These are phyloP conservation scores for Psix sp. DNA, from an alignment of 1,140 invertebrate species.

Conservation along the genomic window DNA sequence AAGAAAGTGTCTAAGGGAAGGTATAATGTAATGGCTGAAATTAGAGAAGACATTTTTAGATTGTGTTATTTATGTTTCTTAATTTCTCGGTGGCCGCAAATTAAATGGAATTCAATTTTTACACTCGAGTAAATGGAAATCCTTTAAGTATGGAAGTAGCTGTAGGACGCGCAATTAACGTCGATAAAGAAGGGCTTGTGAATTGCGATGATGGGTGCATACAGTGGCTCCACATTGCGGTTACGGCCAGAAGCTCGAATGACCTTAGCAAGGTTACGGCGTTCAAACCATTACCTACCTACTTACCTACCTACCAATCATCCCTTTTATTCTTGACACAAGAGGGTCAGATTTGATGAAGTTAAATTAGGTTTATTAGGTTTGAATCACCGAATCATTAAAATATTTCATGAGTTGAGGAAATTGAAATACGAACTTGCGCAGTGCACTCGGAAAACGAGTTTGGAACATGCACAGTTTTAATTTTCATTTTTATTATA, in stretches of 20 bases:
- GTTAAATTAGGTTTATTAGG: slow-evolving; percentile 44
- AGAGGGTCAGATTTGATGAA: slow-evolving; percentile 50
- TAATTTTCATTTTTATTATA: slow-evolving; percentile 44
- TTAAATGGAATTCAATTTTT: slow-evolving; percentile 5
- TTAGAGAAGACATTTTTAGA: too few relatives aligned
- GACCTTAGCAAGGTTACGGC: slow-evolving; percentile 74
- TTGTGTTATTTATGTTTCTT: too few relatives aligned
- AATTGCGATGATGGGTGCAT: slow-evolving; percentile 43
- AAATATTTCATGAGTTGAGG: slow-evolving; percentile 28
- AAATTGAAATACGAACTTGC: slow-evolving; percentile 45
- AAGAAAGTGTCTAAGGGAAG: too few relatives aligned
- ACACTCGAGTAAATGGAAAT: not conserved
- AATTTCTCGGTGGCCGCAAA: too few relatives aligned
- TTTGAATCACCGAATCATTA: slow-evolving; percentile 39
- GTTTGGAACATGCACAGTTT: slow-evolving; percentile 23
- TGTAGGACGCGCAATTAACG: slow-evolving; percentile 7
- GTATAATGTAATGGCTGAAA: too few relatives aligned
- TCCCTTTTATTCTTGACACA: slow-evolving; percentile 29
- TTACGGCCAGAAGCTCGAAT: slow-evolving; percentile 67
- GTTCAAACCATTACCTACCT: slow-evolving; percentile 65
- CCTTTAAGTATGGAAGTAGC: slow-evolving; percentile 3
- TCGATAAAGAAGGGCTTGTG: slow-evolving; percentile 55
- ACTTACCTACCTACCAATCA: slow-evolving; percentile 57
- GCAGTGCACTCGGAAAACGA: slow-evolving; percentile 13
- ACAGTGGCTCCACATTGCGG: slow-evolving; percentile 67